Evolutionary conservation across 2,113 vertebrate species (phyloP).

Genomic region (Epinephelus fuscoguttatus): DNA sequence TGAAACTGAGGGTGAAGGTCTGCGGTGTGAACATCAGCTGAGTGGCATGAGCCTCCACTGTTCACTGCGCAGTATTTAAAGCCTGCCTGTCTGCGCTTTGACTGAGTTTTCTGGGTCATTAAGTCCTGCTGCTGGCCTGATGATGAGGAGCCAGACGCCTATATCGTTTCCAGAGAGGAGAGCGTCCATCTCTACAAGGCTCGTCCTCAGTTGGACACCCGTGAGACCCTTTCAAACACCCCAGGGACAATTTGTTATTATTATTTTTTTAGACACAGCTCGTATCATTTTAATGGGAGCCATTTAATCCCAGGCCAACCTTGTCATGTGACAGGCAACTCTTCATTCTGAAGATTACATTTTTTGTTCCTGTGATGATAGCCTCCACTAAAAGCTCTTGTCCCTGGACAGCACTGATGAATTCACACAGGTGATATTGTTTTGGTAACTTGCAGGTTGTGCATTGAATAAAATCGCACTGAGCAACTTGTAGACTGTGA

Average conservation of each 20-base stretch:
- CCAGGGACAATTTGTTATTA: slow-evolving; percentile 38
- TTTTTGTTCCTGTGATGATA: slow-evolving; percentile 44
- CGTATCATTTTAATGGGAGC: slow-evolving; percentile 77
- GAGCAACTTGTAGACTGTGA: not conserved
- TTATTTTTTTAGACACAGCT: slow-evolving; percentile 65
- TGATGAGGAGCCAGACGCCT: slow-evolving; percentile 76
- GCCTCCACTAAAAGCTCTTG: slow-evolving; percentile 42
- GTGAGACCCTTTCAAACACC: slow-evolving; percentile 50
- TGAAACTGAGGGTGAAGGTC: slow-evolving; percentile 59
- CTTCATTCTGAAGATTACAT: slow-evolving; percentile 63
- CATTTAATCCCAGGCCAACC: slow-evolving; percentile 74
- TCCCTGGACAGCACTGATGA: slow-evolving; percentile 42
- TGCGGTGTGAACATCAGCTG: slow-evolving; percentile 59
- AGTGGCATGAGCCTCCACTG: slow-evolving; percentile 54
- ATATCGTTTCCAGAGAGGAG: slow-evolving; percentile 52
- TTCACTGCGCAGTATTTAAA: slow-evolving; percentile 69
- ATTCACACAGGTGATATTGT: slow-evolving; percentile 21
- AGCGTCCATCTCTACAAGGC: slow-evolving; percentile 55
- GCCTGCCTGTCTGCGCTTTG: slow-evolving; percentile 74
- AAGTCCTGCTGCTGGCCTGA: slow-evolving; percentile 77
- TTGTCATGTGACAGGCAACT: slow-evolving; percentile 77
- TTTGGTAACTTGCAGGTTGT: not conserved
- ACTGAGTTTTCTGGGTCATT: slow-evolving; percentile 86
- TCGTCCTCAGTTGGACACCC: slow-evolving; percentile 64
- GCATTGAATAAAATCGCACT: not conserved